phyloP scores from a whole-genome alignment of 2,797 vertebrate species.

The Fundulus diaphanus region DNA sequence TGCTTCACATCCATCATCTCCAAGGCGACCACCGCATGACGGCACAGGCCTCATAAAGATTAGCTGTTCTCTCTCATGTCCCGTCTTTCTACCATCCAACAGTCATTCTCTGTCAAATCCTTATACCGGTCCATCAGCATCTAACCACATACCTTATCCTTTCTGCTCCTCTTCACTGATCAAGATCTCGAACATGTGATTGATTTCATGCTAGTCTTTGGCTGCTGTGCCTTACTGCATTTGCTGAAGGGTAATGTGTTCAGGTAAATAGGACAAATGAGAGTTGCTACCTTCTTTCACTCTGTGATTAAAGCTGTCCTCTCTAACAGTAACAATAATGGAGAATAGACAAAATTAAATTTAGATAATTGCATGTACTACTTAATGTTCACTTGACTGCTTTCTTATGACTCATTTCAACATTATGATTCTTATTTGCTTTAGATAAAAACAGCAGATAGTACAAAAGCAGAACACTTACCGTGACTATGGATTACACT shows the following conservation, averaged over 20 bases:
- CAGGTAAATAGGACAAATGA: constrained; percentile 36
- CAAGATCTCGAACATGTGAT: constrained; percentile 27
- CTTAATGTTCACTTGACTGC: background rate
- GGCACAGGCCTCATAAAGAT: constrained; percentile 56
- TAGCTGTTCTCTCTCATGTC: constrained; percentile 42
- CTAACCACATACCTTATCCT: constrained; percentile 43
- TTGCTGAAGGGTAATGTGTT: constrained; percentile 25
- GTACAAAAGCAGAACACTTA: background rate
- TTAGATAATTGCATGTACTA: background rate
- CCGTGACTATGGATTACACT: background rate
- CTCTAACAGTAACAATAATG: constrained; percentile 1
- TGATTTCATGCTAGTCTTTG: constrained; percentile 18
- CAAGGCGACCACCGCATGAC: constrained; percentile 54
- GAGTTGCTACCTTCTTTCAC: constrained; percentile 12
- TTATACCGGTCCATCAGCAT: constrained; percentile 44
- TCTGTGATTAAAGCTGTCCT: constrained; percentile 4
- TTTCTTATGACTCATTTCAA: background rate
- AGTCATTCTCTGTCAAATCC: constrained; percentile 28
- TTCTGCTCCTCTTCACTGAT: constrained; percentile 37
- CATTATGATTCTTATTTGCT: background rate
- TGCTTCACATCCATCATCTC: constrained; percentile 64
- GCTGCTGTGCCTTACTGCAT: constrained; percentile 36
- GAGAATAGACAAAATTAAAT: background rate
- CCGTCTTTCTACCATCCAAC: constrained; percentile 15
- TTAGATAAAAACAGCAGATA: background rate